Evolutionary conservation across 2,797 vertebrate genomes (phyloP).

Genomic region (Myotis planiceps): DNA sequence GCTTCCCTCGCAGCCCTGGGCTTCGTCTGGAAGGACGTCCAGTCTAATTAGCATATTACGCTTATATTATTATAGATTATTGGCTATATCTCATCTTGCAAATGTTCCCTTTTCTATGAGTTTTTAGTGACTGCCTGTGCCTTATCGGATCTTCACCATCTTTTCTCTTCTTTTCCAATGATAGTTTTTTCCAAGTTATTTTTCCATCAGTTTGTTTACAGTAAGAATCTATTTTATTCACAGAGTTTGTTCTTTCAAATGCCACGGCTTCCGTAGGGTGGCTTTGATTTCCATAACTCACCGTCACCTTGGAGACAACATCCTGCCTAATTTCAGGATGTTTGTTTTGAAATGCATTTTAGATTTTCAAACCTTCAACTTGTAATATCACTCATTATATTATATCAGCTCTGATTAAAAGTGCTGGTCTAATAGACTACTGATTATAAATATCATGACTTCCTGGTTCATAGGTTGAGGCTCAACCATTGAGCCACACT

Average conservation of each 20-base stretch:
- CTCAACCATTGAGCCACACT: too few relatives aligned
- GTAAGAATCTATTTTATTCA: neutral
- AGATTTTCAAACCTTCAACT: neutral
- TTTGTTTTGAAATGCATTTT: neutral
- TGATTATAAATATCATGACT: neutral
- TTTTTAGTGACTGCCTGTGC: neutral
- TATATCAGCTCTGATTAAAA: neutral
- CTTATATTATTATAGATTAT: too few relatives aligned
- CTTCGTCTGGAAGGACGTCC: too few relatives aligned
- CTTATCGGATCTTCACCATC: neutral
- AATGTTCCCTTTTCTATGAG: neutral
- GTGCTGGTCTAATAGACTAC: neutral
- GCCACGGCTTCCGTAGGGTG: neutral
- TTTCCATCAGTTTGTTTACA: neutral
- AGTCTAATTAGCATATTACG: too few relatives aligned
- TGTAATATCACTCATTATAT: neutral
- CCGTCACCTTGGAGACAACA: neutral
- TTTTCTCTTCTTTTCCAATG: neutral
- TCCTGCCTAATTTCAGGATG: neutral
- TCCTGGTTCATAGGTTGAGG: too few relatives aligned
- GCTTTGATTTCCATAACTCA: neutral
- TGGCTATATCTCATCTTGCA: neutral
- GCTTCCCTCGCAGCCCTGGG: too few relatives aligned
- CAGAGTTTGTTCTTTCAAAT: neutral
- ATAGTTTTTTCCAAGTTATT: neutral